Conservation (phyloP, 92 coral and sea anemone genomes). For the Phymanthus crucifer region DNA sequence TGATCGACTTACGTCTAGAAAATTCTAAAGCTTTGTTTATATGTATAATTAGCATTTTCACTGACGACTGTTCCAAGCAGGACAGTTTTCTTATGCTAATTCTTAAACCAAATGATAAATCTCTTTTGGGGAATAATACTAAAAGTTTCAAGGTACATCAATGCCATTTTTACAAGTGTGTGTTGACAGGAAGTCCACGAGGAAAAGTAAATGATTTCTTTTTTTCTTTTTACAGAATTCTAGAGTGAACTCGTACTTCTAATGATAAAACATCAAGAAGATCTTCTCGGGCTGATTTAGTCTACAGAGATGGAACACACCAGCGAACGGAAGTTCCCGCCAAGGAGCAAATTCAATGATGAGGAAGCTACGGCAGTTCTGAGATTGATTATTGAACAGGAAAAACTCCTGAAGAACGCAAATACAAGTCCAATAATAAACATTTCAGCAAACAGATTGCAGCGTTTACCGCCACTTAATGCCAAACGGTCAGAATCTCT, state of each 20-base stretch:
- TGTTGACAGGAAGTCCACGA: neutral
- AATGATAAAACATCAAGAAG: neutral
- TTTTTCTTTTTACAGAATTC: neutral
- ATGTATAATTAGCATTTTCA: neutral
- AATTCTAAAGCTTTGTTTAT: neutral
- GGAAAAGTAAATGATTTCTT: neutral
- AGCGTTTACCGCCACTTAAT: conserved; percentile 79
- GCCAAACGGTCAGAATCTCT: conserved; percentile 49
- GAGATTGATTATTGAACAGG: conserved; percentile 83
- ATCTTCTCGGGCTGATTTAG: neutral
- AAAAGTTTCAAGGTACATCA: neutral
- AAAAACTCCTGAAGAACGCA: conserved; percentile 74
- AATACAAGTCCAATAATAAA: conserved; percentile 79
- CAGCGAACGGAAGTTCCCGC: conserved; percentile 67
- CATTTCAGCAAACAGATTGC: conserved; percentile 67
- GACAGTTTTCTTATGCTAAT: neutral
- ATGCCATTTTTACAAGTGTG: neutral
- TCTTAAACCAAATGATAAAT: neutral
- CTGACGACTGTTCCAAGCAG: neutral
- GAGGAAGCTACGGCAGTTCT: conserved; percentile 95
- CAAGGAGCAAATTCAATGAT: conserved; percentile 93
- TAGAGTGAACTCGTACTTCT: neutral
- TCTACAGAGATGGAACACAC: neutral
- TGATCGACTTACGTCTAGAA: neutral
- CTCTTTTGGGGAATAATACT: neutral